Percentiles rank a stretch among this genome's conserved stretches.
phyloP scores from a whole-genome alignment of 2,888 invertebrate species.

The Onthophagus sagittarius region DNA sequence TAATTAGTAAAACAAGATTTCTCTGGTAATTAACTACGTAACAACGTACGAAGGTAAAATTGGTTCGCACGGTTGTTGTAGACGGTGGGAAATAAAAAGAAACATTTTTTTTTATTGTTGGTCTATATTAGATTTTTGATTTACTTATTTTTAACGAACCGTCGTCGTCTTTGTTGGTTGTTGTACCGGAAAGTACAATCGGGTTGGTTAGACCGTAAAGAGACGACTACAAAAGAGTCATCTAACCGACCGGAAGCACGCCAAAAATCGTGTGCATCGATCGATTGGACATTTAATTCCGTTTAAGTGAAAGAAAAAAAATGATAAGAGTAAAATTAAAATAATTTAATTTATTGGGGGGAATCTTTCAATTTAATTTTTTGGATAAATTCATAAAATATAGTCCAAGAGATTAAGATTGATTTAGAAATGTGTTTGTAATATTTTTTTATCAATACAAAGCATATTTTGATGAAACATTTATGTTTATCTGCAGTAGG shows the following conservation, averaged over 20 bases:
- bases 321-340: background rate
- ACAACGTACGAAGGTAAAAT: background rate
- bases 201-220: background rate
- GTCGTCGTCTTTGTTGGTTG: background rate
- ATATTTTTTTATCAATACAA: too few species aligned
- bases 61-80: background rate
- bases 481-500: too few species aligned
- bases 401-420: too few species aligned
- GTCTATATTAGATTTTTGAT: background rate
- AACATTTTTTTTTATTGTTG: too few species aligned
- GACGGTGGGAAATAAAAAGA: background rate
- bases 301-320: background rate
- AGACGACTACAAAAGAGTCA: background rate
- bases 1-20: background rate
- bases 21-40: background rate
- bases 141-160: background rate
- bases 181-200: background rate
- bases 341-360: too few species aligned
- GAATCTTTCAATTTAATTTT: too few species aligned
- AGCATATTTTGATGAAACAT: too few species aligned
- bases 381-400: too few species aligned
- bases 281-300: background rate
- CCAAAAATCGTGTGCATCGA: background rate
- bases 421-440: too few species aligned
- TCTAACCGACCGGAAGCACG: background rate